These are phyloP conservation scores for Pica pica DNA, from an alignment of 2,113 vertebrate species.

Conservation along the genomic window DNA sequence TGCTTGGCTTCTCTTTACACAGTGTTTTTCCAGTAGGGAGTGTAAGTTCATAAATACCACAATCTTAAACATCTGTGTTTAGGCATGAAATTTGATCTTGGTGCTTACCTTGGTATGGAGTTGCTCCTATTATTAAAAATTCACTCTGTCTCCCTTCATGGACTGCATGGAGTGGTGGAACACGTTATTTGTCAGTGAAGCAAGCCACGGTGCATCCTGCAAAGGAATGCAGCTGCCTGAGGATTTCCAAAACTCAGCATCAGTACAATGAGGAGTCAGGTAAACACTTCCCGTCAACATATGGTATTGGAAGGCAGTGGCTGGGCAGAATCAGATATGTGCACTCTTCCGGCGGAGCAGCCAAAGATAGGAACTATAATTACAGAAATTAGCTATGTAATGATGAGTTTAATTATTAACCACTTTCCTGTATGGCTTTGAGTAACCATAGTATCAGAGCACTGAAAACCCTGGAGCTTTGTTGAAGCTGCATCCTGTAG, in stretches of 20 bases:
- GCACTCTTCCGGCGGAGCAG: neutral
- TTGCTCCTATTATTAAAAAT: neutral
- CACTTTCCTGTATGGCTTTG: neutral
- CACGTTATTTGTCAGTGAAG: neutral
- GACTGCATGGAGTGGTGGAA: neutral
- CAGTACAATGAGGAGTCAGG: neutral
- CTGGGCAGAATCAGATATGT: conserved; percentile 9
- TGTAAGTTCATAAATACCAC: neutral
- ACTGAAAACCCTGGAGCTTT: neutral
- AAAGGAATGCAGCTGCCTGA: neutral
- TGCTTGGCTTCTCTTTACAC: neutral
- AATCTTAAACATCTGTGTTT: neutral
- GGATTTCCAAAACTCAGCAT: conserved; percentile 3
- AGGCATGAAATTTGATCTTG: neutral
- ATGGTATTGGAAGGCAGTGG: neutral
- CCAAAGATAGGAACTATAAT: neutral
- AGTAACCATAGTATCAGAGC: neutral
- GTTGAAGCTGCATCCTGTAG: neutral
- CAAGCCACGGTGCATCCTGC: neutral
- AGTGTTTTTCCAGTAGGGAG: neutral
- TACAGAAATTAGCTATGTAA: neutral
- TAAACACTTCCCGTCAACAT: conserved; percentile 2
- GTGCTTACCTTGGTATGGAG: neutral
- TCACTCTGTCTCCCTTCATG: neutral
- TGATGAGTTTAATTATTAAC: conserved; percentile 17